Conservation (phyloP, 1,140 invertebrate species). For the Drosophila ironensis region DNA sequence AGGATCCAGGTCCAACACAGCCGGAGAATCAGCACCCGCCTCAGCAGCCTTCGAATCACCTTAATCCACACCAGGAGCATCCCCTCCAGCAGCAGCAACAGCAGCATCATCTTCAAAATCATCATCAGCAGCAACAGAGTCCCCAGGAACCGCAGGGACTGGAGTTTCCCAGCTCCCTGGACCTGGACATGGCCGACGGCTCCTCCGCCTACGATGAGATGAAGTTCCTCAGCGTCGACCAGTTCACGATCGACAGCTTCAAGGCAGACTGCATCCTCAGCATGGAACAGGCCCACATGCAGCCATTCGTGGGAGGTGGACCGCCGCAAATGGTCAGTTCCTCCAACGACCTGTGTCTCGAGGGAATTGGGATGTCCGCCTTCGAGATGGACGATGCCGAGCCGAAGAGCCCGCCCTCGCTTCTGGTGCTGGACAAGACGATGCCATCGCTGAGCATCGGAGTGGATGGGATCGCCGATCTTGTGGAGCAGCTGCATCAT, state of each 20-base stretch:
- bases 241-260: conserved; percentile 81
- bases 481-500: conserved; percentile 62
- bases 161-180: conserved; percentile 51
- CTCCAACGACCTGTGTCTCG: conserved; percentile 48
- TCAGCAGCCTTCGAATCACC: conserved; percentile 23
- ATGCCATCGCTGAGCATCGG: conserved; percentile 68
- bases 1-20: conserved; percentile 16
- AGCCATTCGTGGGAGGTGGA: conserved; percentile 28
- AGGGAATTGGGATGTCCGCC: conserved; percentile 47
- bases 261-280: conserved; percentile 80
- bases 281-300: conserved; percentile 61
- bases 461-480: conserved; percentile 62
- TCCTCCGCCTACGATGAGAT: conserved; percentile 80
- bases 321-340: conserved; percentile 10
- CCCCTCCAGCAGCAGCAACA: conserved; percentile 17
- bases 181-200: conserved; percentile 57
- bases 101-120: conserved; percentile 20
- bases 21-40: conserved; percentile 13
- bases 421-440: conserved; percentile 70
- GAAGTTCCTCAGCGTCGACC: conserved; percentile 80
- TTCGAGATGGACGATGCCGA: conserved; percentile 41
- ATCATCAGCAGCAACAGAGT: conserved; percentile 30
- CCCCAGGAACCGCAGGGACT: conserved; percentile 25
- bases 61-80: conserved; percentile 10
- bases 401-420: conserved; percentile 60